These are phyloP conservation scores for Pristionchus entomophagus DNA, from an alignment of 2,888 invertebrate species.

Conservation along the genomic window DNA sequence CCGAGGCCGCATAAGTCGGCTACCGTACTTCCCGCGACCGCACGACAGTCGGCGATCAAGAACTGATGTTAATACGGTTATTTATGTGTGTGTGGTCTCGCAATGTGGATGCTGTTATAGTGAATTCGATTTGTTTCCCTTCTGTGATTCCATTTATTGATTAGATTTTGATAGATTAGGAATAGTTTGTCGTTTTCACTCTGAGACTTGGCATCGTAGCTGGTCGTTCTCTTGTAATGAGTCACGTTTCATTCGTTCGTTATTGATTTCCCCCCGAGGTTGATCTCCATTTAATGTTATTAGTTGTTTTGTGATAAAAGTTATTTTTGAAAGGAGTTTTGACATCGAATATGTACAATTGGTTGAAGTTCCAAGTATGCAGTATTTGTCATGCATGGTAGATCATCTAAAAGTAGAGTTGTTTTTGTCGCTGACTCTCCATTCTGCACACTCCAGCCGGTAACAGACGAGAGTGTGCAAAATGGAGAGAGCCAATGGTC, in stretches of 20 bases:
- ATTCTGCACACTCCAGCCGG: no score
- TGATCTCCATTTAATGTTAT: conserved; percentile 15
- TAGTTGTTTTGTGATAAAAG: conserved; percentile 5
- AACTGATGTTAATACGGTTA: conserved; percentile 33
- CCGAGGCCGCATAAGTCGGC: not conserved
- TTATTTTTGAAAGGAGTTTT: not conserved
- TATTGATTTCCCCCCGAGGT: not conserved
- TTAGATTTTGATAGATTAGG: not conserved
- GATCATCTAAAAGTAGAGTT: no score
- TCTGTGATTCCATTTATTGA: not conserved
- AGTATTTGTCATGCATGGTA: not conserved
- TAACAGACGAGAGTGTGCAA: no score
- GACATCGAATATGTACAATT: not conserved
- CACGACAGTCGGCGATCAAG: not conserved
- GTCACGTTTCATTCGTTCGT: not conserved
- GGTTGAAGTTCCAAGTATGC: not conserved
- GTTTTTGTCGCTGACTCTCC: no score
- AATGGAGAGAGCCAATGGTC: no score
- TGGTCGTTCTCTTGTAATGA: not conserved
- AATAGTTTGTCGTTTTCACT: conserved; percentile 17
- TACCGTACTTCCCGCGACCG: not conserved
- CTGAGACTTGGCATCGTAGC: no score
- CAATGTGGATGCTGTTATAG: conserved; percentile 33
- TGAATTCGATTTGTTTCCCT: not conserved
- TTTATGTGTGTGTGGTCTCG: not conserved